Percentiles rank a stretch among this genome's conserved stretches.
Conservation (phyloP, 2,888 invertebrate species). For the Empis stercorea region DNA sequence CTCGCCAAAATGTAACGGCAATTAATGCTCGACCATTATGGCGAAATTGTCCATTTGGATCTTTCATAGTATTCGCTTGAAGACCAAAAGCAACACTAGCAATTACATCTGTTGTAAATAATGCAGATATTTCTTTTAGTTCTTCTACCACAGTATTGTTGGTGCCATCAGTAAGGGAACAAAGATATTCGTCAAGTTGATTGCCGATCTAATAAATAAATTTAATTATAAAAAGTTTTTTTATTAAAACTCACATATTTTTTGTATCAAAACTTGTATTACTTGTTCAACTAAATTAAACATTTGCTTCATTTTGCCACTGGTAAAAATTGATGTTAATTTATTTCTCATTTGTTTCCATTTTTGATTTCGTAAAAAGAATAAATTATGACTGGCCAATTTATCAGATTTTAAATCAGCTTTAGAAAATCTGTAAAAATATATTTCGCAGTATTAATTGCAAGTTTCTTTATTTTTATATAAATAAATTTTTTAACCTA, state of each 20-base stretch:
- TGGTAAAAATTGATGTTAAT: constrained; percentile 38
- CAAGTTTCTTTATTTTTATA: too few relatives aligned
- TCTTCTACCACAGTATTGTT: not conserved
- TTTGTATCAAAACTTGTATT: too few relatives aligned
- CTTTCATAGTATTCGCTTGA: constrained; percentile 24
- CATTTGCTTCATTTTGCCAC: constrained; percentile 33
- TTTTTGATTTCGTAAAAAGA: constrained; percentile 33
- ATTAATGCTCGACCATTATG: constrained; percentile 21
- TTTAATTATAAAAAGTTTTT: too few relatives aligned
- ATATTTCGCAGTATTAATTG: too few relatives aligned
- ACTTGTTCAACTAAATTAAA: constrained; percentile 29
- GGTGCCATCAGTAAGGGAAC: not conserved
- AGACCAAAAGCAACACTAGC: constrained; percentile 30
- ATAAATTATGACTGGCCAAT: constrained; percentile 34
- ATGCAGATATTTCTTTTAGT: constrained; percentile 23
- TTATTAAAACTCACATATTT: too few relatives aligned
- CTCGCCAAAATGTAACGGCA: constrained; percentile 16
- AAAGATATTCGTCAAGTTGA: constrained; percentile 21
- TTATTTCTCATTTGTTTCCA: constrained; percentile 37
- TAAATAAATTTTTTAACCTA: constrained; percentile 17
- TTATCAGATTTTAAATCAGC: constrained; percentile 21
- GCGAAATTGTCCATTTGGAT: constrained; percentile 28
- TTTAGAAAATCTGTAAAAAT: too few relatives aligned
- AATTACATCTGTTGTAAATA: constrained; percentile 30
- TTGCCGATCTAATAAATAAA: constrained; percentile 18